These are phyloP conservation scores for Bostrychus sinensis DNA, from an alignment of 2,113 vertebrate species.

Conservation along the genomic window DNA sequence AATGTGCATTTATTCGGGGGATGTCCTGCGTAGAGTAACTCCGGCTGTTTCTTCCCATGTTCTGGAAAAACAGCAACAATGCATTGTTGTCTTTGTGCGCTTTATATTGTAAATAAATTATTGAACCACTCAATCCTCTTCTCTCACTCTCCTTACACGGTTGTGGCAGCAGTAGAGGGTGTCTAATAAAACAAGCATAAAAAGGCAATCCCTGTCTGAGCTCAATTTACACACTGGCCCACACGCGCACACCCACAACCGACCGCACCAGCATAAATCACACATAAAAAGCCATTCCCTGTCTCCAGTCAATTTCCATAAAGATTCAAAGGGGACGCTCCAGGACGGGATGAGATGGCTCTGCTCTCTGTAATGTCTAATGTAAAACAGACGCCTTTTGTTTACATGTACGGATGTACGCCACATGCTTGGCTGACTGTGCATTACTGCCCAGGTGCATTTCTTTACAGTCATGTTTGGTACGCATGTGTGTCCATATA, in stretches of 20 bases:
- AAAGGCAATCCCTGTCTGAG: conserved; percentile 63
- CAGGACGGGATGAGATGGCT: conserved; percentile 31
- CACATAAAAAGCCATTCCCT: conserved; percentile 69
- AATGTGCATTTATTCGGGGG: neutral
- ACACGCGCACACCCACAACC: conserved; percentile 21
- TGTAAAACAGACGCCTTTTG: conserved; percentile 39
- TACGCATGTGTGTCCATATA: conserved; percentile 5
- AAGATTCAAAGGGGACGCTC: conserved; percentile 53
- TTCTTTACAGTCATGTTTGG: conserved; percentile 6
- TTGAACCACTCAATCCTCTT: neutral
- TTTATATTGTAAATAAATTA: conserved; percentile 9
- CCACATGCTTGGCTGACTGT: conserved; percentile 13
- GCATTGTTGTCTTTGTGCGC: neutral
- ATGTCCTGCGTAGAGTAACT: neutral
- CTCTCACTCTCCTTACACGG: conserved; percentile 14
- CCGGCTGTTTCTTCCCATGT: neutral
- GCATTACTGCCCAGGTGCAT: conserved; percentile 30
- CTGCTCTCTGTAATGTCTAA: conserved; percentile 47
- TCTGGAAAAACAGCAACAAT: neutral
- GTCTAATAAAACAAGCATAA: conserved; percentile 70
- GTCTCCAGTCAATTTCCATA: conserved; percentile 74
- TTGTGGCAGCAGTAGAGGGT: conserved; percentile 62
- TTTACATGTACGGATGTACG: conserved; percentile 32
- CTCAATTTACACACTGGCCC: conserved; percentile 44
- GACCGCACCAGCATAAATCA: conserved; percentile 58